Percentiles rank a stretch among this genome's conserved stretches.
Evolutionary conservation across 2,888 invertebrate species (phyloP).

Genomic region (Cremastobaeus sp.): DNA sequence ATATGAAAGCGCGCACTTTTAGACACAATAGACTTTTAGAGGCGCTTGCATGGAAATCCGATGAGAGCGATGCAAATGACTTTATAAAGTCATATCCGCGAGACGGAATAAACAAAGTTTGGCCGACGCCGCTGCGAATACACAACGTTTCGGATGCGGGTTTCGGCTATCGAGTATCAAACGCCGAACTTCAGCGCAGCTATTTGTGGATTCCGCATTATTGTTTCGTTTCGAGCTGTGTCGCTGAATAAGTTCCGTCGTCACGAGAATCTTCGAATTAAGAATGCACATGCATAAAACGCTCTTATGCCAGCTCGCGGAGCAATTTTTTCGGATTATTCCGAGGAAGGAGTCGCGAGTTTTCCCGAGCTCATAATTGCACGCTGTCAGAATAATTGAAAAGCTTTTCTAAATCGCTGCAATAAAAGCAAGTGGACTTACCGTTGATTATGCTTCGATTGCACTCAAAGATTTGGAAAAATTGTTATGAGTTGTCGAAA

Average conservation of each 20-base stretch:
- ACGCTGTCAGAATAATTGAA: too few species aligned
- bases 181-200: slow-evolving; percentile 17
- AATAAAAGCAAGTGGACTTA: slow-evolving; percentile 3
- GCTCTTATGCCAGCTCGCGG: neutral
- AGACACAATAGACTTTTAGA: slow-evolving; percentile 53
- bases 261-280: slow-evolving; percentile 20
- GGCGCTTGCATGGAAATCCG: slow-evolving; percentile 44
- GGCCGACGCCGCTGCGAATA: slow-evolving; percentile 2
- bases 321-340: neutral
- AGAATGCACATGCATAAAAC: slow-evolving; percentile 22
- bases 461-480: slow-evolving; percentile 1
- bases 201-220: slow-evolving; percentile 36
- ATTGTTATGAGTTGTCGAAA: slow-evolving; percentile 17
- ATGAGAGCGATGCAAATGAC: slow-evolving; percentile 56
- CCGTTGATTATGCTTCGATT: neutral
- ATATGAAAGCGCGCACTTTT: slow-evolving; percentile 50
- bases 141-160: slow-evolving; percentile 10
- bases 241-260: slow-evolving; percentile 12
- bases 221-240: slow-evolving; percentile 29
- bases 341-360: neutral
- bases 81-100: slow-evolving; percentile 52
- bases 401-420: neutral
- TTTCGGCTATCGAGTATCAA: slow-evolving; percentile 36
- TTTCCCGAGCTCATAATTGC: too few species aligned
- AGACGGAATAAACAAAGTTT: slow-evolving; percentile 46